Percentiles rank a stretch among this genome's conserved stretches.
Conservation (phyloP, 2,888 invertebrate species). For the Drosophila melanosoma region DNA sequence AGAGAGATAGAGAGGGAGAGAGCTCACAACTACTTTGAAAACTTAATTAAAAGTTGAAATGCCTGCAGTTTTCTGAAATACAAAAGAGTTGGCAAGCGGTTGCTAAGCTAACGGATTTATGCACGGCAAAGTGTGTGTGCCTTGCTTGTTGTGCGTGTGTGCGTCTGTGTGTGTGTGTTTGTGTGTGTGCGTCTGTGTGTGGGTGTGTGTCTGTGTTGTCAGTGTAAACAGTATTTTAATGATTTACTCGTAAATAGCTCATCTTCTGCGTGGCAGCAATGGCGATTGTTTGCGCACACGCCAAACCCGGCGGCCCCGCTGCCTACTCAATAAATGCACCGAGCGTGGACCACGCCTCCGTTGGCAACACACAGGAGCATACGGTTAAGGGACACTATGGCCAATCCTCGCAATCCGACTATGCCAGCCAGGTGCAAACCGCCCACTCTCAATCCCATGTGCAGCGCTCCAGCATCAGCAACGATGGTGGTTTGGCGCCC, state of each 20-base stretch:
- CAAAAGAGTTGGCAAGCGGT: conserved; percentile 39
- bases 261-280: conserved; percentile 82
- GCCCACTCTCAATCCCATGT: conserved; percentile 85
- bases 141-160: not conserved
- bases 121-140: not conserved
- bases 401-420: conserved; percentile 84
- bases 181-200: not conserved
- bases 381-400: conserved; percentile 85
- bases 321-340: conserved; percentile 84
- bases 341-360: conserved; percentile 84
- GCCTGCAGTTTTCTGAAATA: conserved; percentile 73
- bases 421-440: conserved; percentile 84
- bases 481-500: conserved; percentile 83
- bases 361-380: conserved; percentile 84
- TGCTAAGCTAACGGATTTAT: conserved; percentile 34
- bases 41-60: conserved; percentile 77
- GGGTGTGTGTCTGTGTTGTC: not conserved
- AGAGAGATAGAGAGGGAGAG: not conserved
- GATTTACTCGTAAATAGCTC: conserved; percentile 62
- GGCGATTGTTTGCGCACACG: conserved; percentile 81
- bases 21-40: conserved; percentile 60
- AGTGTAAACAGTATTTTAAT: not conserved
- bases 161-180: not conserved
- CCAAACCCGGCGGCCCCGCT: conserved; percentile 84
- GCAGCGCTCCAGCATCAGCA: conserved; percentile 84